phyloP scores from a whole-genome alignment of 2,113 vertebrate genomes.

The Hippocampus comes region DNA sequence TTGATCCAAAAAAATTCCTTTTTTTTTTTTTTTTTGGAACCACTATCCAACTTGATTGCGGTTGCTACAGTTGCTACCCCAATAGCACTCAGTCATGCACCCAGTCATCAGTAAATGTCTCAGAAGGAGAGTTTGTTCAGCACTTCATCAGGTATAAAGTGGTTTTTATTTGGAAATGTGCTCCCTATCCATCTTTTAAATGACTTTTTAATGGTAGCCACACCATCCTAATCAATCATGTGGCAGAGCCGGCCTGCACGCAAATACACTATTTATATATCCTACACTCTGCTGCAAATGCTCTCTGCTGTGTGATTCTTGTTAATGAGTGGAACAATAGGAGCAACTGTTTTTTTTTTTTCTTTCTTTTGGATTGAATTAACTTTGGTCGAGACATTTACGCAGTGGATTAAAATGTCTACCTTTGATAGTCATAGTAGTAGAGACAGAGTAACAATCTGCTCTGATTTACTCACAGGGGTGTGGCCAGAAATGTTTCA shows the following conservation, averaged over 20 bases:
- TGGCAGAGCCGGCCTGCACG: constrained; percentile 49
- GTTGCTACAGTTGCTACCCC: constrained; percentile 35
- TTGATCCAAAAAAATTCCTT: constrained; percentile 3
- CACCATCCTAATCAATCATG: constrained; percentile 77
- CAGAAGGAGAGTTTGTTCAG: constrained; percentile 74
- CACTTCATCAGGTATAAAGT: constrained; percentile 77
- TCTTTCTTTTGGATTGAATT: constrained; percentile 11
- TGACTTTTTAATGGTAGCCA: constrained; percentile 80
- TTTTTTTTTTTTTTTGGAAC: not conserved
- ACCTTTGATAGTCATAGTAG: not conserved
- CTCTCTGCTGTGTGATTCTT: constrained; percentile 23
- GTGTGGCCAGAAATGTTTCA: too few relatives aligned
- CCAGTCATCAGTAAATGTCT: constrained; percentile 71
- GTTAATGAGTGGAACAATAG: constrained; percentile 24
- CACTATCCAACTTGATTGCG: constrained; percentile 7
- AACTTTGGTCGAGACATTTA: not conserved
- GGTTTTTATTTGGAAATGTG: constrained; percentile 77
- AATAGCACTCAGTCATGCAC: constrained; percentile 47
- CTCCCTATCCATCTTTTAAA: constrained; percentile 80
- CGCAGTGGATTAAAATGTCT: not conserved
- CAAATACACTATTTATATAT: constrained; percentile 68
- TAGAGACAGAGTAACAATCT: too few relatives aligned
- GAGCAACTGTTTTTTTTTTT: constrained; percentile 4
- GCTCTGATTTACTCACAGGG: too few relatives aligned
- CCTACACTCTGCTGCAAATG: constrained; percentile 50